A percentile compares a stretch with the other conserved stretches of the same genome.
phyloP scores from a whole-genome alignment of 2,113 vertebrate species.

The Phoenicopterus ruber region DNA sequence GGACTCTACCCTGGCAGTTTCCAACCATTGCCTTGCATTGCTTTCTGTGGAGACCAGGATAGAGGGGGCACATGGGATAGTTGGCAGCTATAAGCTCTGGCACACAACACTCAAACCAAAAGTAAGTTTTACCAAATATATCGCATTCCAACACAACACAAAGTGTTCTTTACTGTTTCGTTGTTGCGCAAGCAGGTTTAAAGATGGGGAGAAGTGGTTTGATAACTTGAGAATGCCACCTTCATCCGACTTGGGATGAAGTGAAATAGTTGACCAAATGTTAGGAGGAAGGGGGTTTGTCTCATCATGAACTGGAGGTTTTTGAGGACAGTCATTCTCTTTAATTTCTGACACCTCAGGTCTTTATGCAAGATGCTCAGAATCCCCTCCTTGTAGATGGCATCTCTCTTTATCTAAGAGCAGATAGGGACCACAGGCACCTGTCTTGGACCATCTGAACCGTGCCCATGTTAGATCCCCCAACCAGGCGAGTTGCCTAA shows the following conservation, averaged over 20 bases:
- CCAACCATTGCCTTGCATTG: neutral
- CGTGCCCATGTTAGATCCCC: neutral
- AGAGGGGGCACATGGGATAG: neutral
- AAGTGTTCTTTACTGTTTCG: neutral
- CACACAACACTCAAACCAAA: neutral
- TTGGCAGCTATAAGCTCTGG: neutral
- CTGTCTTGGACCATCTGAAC: neutral
- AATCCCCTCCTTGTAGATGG: neutral
- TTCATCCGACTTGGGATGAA: neutral
- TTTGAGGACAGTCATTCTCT: neutral
- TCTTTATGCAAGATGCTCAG: neutral
- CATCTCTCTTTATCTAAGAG: neutral
- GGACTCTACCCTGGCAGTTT: neutral
- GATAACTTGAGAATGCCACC: neutral
- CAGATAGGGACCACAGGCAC: neutral
- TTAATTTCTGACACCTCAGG: neutral
- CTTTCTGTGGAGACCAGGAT: fast-evolving
- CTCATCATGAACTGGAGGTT: neutral
- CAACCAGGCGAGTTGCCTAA: neutral
- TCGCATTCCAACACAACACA: neutral
- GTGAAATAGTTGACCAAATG: neutral
- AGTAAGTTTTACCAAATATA: neutral
- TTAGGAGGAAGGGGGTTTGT: neutral
- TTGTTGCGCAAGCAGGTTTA: neutral
- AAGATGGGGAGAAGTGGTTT: neutral